phyloP scores from a whole-genome alignment of 2,113 vertebrate genomes.

The Bufo gargarizans region DNA sequence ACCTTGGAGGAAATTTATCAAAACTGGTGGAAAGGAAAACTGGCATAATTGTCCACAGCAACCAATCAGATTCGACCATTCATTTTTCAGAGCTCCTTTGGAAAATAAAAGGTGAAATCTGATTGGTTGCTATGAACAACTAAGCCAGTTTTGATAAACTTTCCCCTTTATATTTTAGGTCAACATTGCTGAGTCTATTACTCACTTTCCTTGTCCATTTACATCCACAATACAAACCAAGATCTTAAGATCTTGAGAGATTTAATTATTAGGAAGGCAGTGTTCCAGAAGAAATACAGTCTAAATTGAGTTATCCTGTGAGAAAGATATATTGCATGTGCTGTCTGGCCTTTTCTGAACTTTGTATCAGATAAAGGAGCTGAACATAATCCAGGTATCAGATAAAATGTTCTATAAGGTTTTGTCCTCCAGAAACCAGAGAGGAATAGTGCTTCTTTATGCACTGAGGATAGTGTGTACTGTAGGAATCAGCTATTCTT shows the following conservation, averaged over 20 bases:
- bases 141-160: neutral
- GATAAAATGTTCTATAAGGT: neutral
- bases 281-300: slow-evolving; percentile 22
- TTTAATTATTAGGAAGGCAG: slow-evolving; percentile 24
- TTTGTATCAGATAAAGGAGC: slow-evolving; percentile 2
- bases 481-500: neutral
- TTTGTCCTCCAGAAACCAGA: neutral
- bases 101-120: too few species aligned
- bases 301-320: slow-evolving; percentile 13
- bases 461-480: neutral
- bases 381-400: slow-evolving; percentile 1
- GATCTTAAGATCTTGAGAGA: slow-evolving; percentile 24
- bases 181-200: slow-evolving; percentile 12
- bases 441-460: neutral
- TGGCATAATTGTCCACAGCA: too few species aligned
- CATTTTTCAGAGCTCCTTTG: too few species aligned
- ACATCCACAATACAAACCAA: neutral
- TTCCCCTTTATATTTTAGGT: neutral
- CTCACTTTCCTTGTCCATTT: neutral
- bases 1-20: too few species aligned
- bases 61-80: too few species aligned
- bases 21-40: too few species aligned
- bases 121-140: too few species aligned
- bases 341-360: slow-evolving; percentile 14
- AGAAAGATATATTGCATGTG: slow-evolving; percentile 1